Base-by-base conservation (phyloP, 2,113 vertebrate species). In the Leucopsar rothschildi region DNA sequence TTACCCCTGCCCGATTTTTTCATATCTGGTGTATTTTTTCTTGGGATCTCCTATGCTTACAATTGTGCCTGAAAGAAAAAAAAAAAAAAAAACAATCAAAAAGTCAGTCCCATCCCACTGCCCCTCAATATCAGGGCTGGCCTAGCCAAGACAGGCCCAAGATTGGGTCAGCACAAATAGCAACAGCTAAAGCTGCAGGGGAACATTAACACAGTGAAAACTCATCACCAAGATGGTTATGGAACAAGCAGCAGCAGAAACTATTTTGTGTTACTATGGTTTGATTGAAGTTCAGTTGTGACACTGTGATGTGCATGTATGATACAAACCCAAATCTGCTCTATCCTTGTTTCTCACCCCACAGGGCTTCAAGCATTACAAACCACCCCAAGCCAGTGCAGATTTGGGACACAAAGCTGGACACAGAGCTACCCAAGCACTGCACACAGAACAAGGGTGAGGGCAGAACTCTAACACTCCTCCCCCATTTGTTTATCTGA, bases 21-120 rank as follows among this genome's bases (percentile, higher is more conserved):
- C 98, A 3, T 98, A 98, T 98, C 98, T 97, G 90, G 98, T 98
- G 29, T 98, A 98, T 92, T 98, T 98, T 97, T 98, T 98, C 98
- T 98, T 98, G 47, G 98, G 98, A 87, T 98, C 98, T 69, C 98
- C 98, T 97, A 98, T 98, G 97, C 98, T 98, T 52, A 98, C 98
- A 70, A 98, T 98, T 89, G 98, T 98, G 95, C 98, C 98, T 98
- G 60, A 80, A 93, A 83, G 59, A 81, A 91, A 75, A 61, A 52
- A 12, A 28, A 28, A 39, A 39, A 39, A 25, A 5, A 29, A 17
- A 23, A 3, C 7, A 45, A 35, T 6, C 21, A 50, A 12, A 33
- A 25, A 31, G 19, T 73, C 60, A 92, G 4, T 47, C 57, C 69
- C 88, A 3, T 52, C 44, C 35, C 9, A 23, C 33, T 35, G 14